phyloP scores from a whole-genome alignment of 2,113 vertebrate species.

The Coracopsis vasa region DNA sequence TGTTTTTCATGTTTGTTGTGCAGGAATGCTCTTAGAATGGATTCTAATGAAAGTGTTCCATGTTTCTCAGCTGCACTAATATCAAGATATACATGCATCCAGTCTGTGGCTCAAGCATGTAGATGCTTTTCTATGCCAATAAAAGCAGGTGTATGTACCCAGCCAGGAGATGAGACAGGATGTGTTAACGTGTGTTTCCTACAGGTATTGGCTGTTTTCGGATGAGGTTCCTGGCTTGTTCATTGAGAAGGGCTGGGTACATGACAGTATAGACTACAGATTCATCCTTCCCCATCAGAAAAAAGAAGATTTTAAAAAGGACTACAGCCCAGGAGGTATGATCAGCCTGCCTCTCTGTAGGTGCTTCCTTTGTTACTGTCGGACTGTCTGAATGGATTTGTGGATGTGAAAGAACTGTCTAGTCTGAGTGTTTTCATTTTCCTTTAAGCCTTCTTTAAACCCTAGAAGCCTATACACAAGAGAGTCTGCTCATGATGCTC shows the following conservation, averaged over 20 bases:
- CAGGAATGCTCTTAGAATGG: neutral
- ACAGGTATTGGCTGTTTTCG: constrained; percentile 97
- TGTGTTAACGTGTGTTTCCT: neutral
- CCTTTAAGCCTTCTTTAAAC: neutral
- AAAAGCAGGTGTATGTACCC: neutral
- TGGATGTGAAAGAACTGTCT: neutral
- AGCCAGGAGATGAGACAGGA: neutral
- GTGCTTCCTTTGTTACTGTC: neutral
- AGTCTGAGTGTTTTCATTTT: neutral
- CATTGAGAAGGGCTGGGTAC: constrained; percentile 97
- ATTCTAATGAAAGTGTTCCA: neutral
- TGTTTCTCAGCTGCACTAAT: neutral
- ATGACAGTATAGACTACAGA: constrained; percentile 90
- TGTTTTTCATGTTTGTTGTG: neutral
- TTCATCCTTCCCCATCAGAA: constrained; percentile 81
- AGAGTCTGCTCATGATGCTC: neutral
- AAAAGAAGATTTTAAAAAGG: constrained; percentile 64
- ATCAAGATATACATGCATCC: neutral
- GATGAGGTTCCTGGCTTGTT: constrained; percentile 95
- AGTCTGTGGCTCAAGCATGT: neutral
- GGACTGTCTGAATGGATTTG: neutral
- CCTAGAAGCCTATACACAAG: neutral
- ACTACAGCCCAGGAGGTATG: constrained; percentile 67
- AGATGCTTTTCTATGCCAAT: neutral
- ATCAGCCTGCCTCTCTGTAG: neutral